Percentiles rank a stretch among this genome's conserved stretches.
Conservation (phyloP, 2,113 vertebrate species). For the Ellobius talpinus region DNA sequence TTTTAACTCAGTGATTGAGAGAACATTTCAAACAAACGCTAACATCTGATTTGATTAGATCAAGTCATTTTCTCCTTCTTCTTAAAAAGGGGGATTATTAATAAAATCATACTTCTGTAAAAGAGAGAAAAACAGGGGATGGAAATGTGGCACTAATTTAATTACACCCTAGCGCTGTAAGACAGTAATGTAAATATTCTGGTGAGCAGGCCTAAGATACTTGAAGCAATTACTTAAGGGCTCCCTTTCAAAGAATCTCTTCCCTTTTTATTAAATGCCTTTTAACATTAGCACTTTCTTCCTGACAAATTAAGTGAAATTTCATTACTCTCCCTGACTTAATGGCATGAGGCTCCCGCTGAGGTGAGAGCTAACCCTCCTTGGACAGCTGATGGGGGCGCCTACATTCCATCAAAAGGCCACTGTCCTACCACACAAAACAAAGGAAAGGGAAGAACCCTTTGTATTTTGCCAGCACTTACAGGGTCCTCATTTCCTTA, state of each 20-base stretch:
- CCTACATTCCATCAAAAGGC: slow-evolving; percentile 39
- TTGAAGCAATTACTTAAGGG: slow-evolving; percentile 98
- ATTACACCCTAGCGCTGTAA: slow-evolving; percentile 94
- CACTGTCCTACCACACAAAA: not conserved
- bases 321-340: slow-evolving; percentile 98
- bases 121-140: slow-evolving; percentile 83
- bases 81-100: slow-evolving; percentile 83
- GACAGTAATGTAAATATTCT: slow-evolving; percentile 99
- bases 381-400: slow-evolving; percentile 77
- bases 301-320: slow-evolving; percentile 99
- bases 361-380: slow-evolving; percentile 91
- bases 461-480: slow-evolving; percentile 1
- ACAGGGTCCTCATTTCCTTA: not conserved
- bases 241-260: slow-evolving; percentile 95
- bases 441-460: not conserved
- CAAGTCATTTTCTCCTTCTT: slow-evolving; percentile 51
- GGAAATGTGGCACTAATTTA: slow-evolving; percentile 95
- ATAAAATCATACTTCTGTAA: slow-evolving; percentile 87
- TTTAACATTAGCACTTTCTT: slow-evolving; percentile 99
- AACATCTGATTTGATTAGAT: slow-evolving; percentile 84
- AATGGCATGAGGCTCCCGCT: slow-evolving; percentile 95
- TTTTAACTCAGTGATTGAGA: slow-evolving; percentile 74
- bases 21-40: slow-evolving; percentile 78
- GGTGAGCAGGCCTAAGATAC: slow-evolving; percentile 94
- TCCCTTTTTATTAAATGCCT: slow-evolving; percentile 97